A percentile compares a stretch with the other conserved stretches of the same genome.
These are phyloP conservation scores for Drosophila paulistorum DNA, from an alignment of 1,140 invertebrate species.

Conservation along the genomic window DNA sequence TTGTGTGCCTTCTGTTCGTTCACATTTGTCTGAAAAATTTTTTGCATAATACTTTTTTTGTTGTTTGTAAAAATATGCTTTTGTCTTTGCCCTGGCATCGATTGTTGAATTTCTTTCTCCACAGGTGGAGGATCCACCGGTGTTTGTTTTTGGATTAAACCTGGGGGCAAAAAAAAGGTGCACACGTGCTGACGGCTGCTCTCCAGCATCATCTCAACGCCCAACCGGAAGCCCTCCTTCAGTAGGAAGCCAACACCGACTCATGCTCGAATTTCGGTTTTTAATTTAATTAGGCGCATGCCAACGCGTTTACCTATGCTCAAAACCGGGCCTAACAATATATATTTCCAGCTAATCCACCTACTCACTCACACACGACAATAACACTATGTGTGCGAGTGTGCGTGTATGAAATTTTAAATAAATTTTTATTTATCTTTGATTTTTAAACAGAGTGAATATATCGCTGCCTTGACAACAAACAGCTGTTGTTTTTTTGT, in stretches of 20 bases:
- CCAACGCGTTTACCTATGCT: slow-evolving; percentile 17
- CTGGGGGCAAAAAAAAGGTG: background rate
- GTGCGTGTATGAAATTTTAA: background rate
- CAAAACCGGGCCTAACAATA: slow-evolving; percentile 14
- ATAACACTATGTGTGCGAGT: background rate
- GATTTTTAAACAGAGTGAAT: slow-evolving; percentile 48
- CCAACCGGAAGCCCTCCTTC: background rate
- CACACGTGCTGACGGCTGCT: background rate
- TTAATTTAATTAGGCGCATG: slow-evolving; percentile 75
- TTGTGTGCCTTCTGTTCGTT: slow-evolving; percentile 44
- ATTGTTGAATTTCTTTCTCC: slow-evolving; percentile 20
- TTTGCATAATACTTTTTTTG: slow-evolving; percentile 58
- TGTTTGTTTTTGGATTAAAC: slow-evolving; percentile 43
- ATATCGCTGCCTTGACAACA: slow-evolving; percentile 31
- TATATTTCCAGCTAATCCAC: slow-evolving; percentile 50
- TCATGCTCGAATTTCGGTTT: slow-evolving; percentile 60
- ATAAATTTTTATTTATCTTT: slow-evolving; percentile 56
- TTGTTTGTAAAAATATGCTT: slow-evolving; percentile 62
- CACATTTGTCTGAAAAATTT: slow-evolving; percentile 46
- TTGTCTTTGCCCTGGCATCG: slow-evolving; percentile 51
- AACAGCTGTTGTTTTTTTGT: slow-evolving; percentile 18
- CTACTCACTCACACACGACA: slow-evolving; percentile 9
- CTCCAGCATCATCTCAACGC: background rate
- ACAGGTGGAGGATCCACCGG: background rate
- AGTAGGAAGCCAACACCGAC: slow-evolving; percentile 6